phyloP scores from a whole-genome alignment of 1,140 invertebrate species.

The Agrypnia vestita region DNA sequence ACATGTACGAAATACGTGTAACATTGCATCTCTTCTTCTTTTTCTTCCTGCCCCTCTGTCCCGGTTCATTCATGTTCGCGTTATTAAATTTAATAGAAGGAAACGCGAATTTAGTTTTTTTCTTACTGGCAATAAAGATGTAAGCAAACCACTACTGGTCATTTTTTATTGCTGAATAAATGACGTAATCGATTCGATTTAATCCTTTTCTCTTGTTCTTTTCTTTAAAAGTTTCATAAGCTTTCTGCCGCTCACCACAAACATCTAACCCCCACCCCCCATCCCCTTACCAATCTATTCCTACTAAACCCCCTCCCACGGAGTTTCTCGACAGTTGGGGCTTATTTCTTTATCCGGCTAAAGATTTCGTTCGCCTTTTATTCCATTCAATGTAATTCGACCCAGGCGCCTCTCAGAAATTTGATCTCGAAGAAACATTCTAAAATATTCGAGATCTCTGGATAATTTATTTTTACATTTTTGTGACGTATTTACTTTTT shows the following conservation, averaged over 20 bases:
- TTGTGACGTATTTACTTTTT: too few species aligned
- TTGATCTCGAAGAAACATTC: neutral
- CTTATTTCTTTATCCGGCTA: neutral
- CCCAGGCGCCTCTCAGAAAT: neutral
- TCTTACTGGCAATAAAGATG: too few species aligned
- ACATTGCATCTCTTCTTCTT: too few species aligned
- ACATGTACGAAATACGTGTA: too few species aligned
- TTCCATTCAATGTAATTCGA: constrained; percentile 13
- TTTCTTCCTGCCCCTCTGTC: too few species aligned
- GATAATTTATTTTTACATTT: too few species aligned
- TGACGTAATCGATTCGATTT: constrained; percentile 14
- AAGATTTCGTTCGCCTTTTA: neutral
- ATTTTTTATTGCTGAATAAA: neutral
- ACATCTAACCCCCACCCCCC: too few species aligned
- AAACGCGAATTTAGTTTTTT: too few species aligned
- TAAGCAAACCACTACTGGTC: too few species aligned
- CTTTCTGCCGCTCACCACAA: neutral
- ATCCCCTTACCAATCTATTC: neutral
- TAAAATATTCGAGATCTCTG: neutral
- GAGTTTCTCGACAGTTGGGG: neutral
- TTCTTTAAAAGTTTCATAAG: neutral
- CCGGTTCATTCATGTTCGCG: too few species aligned
- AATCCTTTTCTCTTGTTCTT: constrained; percentile 11
- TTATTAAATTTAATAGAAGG: too few species aligned
- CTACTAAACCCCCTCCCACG: neutral